Conservation (phyloP, 2,797 vertebrate genomes). For the Pseudochirops cupreus region DNA sequence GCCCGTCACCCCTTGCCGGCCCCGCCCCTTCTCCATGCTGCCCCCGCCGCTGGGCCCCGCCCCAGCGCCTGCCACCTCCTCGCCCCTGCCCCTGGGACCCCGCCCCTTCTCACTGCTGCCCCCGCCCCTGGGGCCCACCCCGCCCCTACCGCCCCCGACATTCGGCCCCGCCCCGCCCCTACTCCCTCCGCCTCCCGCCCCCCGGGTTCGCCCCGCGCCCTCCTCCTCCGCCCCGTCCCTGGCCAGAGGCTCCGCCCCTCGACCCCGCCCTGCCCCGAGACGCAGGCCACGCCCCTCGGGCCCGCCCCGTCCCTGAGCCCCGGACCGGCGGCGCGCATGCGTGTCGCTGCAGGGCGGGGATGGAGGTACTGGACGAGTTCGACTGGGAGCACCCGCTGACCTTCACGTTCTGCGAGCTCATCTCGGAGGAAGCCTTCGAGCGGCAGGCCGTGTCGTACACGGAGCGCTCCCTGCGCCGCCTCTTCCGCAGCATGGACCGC, state of each 20-base stretch:
- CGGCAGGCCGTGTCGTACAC: slow-evolving; percentile 56
- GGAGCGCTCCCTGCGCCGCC: slow-evolving; percentile 64
- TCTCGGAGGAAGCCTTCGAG: slow-evolving; percentile 79
- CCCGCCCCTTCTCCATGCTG: not conserved
- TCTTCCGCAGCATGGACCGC: slow-evolving; percentile 75
- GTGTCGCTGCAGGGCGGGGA: slow-evolving; percentile 5
- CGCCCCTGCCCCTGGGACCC: not conserved
- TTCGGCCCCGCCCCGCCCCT: not conserved
- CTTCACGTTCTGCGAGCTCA: slow-evolving; percentile 78
- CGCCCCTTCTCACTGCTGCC: not conserved
- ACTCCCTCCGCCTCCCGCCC: not conserved
- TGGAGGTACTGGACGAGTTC: slow-evolving; percentile 80
- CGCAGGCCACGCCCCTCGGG: not conserved
- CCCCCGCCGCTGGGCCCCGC: not conserved
- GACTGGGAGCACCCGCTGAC: slow-evolving; percentile 76
- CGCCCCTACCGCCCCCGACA: not conserved
- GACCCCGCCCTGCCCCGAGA: not conserved
- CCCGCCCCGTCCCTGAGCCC: not conserved
- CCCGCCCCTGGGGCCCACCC: not conserved
- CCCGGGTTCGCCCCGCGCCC: not conserved
- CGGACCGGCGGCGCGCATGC: not conserved
- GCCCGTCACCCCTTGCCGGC: not conserved
- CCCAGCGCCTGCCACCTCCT: not conserved
- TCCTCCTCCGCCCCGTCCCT: not conserved
- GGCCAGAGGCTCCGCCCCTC: not conserved